Conservation (phyloP, 2,113 vertebrate genomes). For the Crotalus helleri region DNA sequence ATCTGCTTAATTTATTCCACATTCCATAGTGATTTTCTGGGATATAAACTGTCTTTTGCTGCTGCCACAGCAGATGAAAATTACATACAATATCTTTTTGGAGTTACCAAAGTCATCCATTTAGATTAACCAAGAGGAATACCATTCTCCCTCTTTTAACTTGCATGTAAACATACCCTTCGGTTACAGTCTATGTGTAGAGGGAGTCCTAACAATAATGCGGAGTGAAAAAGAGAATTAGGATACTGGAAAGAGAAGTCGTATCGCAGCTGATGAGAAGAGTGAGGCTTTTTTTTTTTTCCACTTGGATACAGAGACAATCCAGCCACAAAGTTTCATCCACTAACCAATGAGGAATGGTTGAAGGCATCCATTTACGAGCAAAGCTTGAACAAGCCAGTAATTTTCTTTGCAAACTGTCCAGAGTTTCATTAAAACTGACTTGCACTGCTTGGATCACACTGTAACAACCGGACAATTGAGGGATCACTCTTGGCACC, state of each 20-base stretch:
- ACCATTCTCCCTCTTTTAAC: conserved; percentile 38
- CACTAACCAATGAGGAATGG: conserved; percentile 56
- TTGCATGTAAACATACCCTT: conserved; percentile 59
- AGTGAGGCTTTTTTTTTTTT: conserved; percentile 31
- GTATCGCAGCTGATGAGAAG: conserved; percentile 53
- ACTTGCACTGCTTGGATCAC: conserved; percentile 79
- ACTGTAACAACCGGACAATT: conserved; percentile 82
- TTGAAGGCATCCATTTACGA: conserved; percentile 72
- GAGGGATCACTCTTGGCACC: conserved; percentile 86
- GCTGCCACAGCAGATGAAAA: conserved; percentile 37
- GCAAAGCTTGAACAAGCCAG: conserved; percentile 75
- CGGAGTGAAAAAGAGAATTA: conserved; percentile 32
- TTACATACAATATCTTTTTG: conserved; percentile 49
- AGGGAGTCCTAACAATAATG: conserved; percentile 29
- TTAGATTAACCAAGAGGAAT: conserved; percentile 13
- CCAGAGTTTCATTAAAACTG: conserved; percentile 72
- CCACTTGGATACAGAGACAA: conserved; percentile 39
- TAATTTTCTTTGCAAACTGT: conserved; percentile 61
- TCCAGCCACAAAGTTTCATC: conserved; percentile 58
- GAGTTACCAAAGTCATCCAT: conserved; percentile 12
- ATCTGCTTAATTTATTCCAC: conserved; percentile 40
- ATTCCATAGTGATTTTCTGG: conserved; percentile 39
- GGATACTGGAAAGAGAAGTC: conserved; percentile 45
- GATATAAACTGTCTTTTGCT: conserved; percentile 45
- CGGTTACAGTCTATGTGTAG: conserved; percentile 40